Conservation (phyloP, 2,797 vertebrate species). For the Arnoldichthys spilopterus region DNA sequence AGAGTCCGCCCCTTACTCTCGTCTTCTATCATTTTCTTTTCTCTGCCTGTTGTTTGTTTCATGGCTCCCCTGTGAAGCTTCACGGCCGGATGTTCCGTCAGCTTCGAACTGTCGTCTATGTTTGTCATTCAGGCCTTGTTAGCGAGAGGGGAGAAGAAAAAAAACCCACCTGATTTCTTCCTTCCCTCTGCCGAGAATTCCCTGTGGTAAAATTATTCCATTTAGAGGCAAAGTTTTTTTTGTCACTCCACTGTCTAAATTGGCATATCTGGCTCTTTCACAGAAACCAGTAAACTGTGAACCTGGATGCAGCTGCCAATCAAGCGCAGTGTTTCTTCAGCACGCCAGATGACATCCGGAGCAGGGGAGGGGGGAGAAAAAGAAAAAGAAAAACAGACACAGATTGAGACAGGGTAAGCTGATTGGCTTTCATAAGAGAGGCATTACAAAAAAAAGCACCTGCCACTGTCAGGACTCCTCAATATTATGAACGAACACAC, state of each 20-base stretch:
- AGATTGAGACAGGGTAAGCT: conserved; percentile 78
- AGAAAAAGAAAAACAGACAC: conserved; percentile 74
- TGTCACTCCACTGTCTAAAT: conserved; percentile 95
- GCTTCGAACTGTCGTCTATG: conserved; percentile 92
- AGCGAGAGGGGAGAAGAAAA: conserved; percentile 81
- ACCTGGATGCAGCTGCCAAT: conserved; percentile 93
- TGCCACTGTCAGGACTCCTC: conserved; percentile 86
- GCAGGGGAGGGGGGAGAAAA: conserved; percentile 75
- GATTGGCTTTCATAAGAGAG: conserved; percentile 94
- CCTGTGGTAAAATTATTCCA: conserved; percentile 93
- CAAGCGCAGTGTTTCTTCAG: conserved; percentile 88
- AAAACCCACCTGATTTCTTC: conserved; percentile 78
- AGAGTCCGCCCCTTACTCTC: background rate
- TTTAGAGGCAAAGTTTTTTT: conserved; percentile 96
- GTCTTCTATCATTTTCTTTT: conserved; percentile 59
- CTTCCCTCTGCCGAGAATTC: conserved; percentile 88
- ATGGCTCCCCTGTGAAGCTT: conserved; percentile 96
- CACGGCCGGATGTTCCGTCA: conserved; percentile 93
- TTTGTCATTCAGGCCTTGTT: conserved; percentile 98
- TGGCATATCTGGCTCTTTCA: conserved; percentile 93
- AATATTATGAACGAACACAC: conserved; percentile 62
- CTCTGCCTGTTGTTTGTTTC: conserved; percentile 95
- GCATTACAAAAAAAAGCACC: conserved; percentile 92
- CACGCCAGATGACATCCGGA: conserved; percentile 90
- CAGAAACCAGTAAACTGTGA: conserved; percentile 96